Base-by-base conservation (phyloP, 2,888 invertebrate species). In the Pheosia gnoma region DNA sequence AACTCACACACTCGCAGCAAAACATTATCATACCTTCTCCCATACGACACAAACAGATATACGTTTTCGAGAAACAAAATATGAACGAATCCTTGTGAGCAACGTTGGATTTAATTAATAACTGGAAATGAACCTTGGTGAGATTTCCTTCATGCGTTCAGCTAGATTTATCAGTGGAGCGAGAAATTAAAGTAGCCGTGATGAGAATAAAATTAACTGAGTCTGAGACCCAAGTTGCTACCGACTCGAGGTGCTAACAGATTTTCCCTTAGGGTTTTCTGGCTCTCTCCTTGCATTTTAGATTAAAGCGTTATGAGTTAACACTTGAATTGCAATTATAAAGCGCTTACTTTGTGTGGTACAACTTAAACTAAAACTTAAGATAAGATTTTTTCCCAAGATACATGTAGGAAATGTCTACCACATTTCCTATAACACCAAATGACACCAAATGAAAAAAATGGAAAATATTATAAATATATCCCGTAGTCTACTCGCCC, bases 131-230 rank as follows among this genome's bases (percentile, higher is more conserved):
- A 75, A 86, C 87, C 80, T 87, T 75, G 72, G 76, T 72, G 80
- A 85, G 87, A 89, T 89, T 88, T 88, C 84, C 86, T 87, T 78
- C 83, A 83, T 83, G 84, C 83, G 77, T 82, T 83, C 84, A 74
- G 86, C 87, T 85, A 88, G 88, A 89, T 91, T 91, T 91, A 90
- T 91, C 88, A 88, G 77, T 85, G 82, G 75, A 85, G 87, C 89
- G 85, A 85, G 87, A 87, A 90, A 91, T 91, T 90, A 87, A 92
- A 91, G 89, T 89, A 87, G 82, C 88, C 90, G 90, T 90, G 90
- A 91, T 89, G 83, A 81, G 90, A 87, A 90, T 90, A 87, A 90
- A 89, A 91, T 91, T 92, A 90, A 90, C 87, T 86, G 87, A 90
- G 87, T 82, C 87, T 79, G 77, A 72, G 59, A 36, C 67, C 65